Evolutionary conservation across 1,140 invertebrate species (phyloP).

Genomic region (Ceratina calcarata): DNA sequence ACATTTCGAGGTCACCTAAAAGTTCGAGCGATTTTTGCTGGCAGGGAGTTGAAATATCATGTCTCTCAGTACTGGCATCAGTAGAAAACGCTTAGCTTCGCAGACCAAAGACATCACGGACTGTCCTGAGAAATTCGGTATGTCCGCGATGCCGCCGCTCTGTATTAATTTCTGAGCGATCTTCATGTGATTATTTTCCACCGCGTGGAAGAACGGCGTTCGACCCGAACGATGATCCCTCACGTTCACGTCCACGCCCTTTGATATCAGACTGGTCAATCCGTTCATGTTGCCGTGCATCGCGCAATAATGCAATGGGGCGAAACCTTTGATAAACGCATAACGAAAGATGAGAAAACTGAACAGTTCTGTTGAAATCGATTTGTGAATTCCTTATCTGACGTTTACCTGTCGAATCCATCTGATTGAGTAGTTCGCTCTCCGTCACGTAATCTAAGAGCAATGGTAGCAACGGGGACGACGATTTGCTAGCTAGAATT

Average conservation of each 20-base stretch:
- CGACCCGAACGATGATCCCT: slow-evolving; percentile 70
- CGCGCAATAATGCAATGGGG: slow-evolving; percentile 69
- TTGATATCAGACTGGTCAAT: slow-evolving; percentile 52
- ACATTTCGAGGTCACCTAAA: no score
- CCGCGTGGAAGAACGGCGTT: slow-evolving; percentile 72
- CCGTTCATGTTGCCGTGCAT: slow-evolving; percentile 56
- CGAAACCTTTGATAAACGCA: slow-evolving; percentile 55
- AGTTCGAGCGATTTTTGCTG: no score
- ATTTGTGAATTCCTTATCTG: background rate
- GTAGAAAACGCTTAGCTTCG: slow-evolving; percentile 50
- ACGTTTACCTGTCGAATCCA: slow-evolving; percentile 44
- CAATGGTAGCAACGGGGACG: slow-evolving; percentile 49
- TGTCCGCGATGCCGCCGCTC: slow-evolving; percentile 59
- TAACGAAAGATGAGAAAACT: no score
- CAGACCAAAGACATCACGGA: slow-evolving; percentile 53
- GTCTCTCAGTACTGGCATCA: slow-evolving; percentile 52
- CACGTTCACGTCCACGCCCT: slow-evolving; percentile 64
- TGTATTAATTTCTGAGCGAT: slow-evolving; percentile 60
- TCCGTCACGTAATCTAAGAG: slow-evolving; percentile 49
- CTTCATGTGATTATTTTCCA: slow-evolving; percentile 58
- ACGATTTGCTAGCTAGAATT: slow-evolving; percentile 66
- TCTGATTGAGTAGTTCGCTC: slow-evolving; percentile 21
- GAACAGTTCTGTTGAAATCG: no score
- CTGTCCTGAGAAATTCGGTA: slow-evolving; percentile 69
- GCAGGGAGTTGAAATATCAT: slow-evolving; percentile 9